A percentile compares a stretch with the other conserved stretches of the same genome.
Evolutionary conservation across 2,888 invertebrate genomes (phyloP).

Genomic region (Eurytoma adleriae): DNA sequence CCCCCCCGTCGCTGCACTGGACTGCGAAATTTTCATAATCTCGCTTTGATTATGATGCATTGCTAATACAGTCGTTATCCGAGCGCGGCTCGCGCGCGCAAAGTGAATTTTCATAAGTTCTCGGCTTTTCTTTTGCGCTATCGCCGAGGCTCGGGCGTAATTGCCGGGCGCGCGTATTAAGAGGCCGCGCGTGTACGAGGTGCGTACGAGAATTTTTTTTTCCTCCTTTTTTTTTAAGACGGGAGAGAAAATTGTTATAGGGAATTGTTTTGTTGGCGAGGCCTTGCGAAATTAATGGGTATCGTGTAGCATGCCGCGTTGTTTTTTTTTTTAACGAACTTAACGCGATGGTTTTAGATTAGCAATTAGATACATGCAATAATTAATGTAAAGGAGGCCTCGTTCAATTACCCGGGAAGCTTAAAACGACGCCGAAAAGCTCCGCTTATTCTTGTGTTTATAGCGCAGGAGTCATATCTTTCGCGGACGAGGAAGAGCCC

Average conservation of each 20-base stretch:
- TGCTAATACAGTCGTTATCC: constrained; percentile 15
- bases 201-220: neutral
- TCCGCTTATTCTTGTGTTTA: neutral
- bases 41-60: constrained; percentile 49
- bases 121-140: neutral
- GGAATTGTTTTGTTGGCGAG: neutral
- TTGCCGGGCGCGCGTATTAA: constrained; percentile 12
- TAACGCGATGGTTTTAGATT: too few species aligned
- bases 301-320: too few species aligned
- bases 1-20: too few species aligned
- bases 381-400: too few species aligned
- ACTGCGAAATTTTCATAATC: constrained; percentile 47
- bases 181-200: neutral
- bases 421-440: neutral
- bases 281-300: neutral
- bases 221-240: neutral
- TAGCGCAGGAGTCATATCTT: neutral
- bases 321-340: too few species aligned
- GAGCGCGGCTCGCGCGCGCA: neutral
- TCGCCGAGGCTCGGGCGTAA: constrained; percentile 6
- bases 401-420: too few species aligned
- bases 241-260: neutral
- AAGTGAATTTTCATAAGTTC: constrained; percentile 40
- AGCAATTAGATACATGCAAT: too few species aligned
- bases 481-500: too few species aligned